Evolutionary conservation across 2,797 vertebrate genomes (phyloP), one percentile per base, ranked within the genome.

Genomic region (Cirrhinus mrigala): DNA sequence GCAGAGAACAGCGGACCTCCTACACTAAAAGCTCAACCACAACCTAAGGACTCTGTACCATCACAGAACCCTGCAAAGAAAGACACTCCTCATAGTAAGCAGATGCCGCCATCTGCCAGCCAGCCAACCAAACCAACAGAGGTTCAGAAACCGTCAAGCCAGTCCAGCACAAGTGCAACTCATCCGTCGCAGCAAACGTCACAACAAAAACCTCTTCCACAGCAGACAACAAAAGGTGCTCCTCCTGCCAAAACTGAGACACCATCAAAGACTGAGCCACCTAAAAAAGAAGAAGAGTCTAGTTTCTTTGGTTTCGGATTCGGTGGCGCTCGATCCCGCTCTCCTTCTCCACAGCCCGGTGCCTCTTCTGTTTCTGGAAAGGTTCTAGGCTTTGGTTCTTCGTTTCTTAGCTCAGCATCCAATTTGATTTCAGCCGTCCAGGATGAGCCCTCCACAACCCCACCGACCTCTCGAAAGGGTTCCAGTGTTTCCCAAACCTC

Each of bases 371-470:
- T 97, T 46, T 96, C 96, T 46, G 97, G 96, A 18, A 97, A 97
- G 62, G 95, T 97, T 50, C 95, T 97, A 87, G 98, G 97, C 27
- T 98, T 99, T 92, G 96, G 98, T 86, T 98, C 97, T 71, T 99
- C 98, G 0, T 94, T 99, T 85, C 97, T 99, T 87, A 98, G 95
- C 87, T 98, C 98, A 89, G 98, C 98, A 69, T 98, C 97, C 0
- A 97, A 92, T 94, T 95, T 99, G 87, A 97, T 99, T 84, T 97
- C 98, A 86, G 94, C 96, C 0, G 94, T 96, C 79, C 96, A 96
- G 87, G 94, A 93, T 84, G 77, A 92, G 29, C 70, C 91, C 88
- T 88, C 91, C 11, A 85, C 74, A 88, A 70, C 87, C 40, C 0
- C 95, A 92, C 89, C 95, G 91, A 84, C 79, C 90, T 85, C 84